Percentiles rank a stretch among this genome's conserved stretches.
Evolutionary conservation across 2,113 vertebrate species (phyloP).

Genomic region (Vireo altiloquus): DNA sequence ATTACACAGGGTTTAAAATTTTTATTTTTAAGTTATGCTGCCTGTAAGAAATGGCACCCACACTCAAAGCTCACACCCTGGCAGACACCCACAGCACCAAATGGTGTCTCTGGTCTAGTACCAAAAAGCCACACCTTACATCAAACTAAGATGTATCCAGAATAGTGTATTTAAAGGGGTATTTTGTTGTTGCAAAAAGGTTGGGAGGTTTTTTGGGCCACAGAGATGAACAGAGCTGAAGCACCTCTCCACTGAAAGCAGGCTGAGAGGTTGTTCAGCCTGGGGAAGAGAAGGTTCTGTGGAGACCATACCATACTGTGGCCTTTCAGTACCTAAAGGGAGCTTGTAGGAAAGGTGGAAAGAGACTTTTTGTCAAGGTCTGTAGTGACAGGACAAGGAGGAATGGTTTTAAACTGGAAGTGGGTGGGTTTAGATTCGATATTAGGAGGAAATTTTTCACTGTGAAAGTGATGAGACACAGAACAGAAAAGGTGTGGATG

Average conservation of each 20-base stretch:
- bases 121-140: rapidly evolving
- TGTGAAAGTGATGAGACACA: background rate
- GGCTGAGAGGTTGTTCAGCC: background rate
- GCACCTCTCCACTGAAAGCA: background rate
- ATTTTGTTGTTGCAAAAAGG: background rate
- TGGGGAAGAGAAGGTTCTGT: background rate
- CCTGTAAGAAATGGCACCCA: background rate
- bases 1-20: background rate
- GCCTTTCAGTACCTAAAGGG: background rate
- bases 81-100: background rate
- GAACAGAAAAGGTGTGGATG: background rate
- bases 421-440: background rate
- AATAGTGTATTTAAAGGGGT: background rate
- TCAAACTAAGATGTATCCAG: background rate
- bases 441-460: background rate
- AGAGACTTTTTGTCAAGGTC: background rate
- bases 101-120: background rate
- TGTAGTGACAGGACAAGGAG: background rate
- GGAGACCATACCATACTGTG: background rate
- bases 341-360: background rate
- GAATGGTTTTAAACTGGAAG: background rate
- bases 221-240: background rate
- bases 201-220: background rate
- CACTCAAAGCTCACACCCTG: rapidly evolving
- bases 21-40: background rate